Evolutionary conservation across 2,888 invertebrate species (phyloP).

Genomic region (Latheticus oryzae): DNA sequence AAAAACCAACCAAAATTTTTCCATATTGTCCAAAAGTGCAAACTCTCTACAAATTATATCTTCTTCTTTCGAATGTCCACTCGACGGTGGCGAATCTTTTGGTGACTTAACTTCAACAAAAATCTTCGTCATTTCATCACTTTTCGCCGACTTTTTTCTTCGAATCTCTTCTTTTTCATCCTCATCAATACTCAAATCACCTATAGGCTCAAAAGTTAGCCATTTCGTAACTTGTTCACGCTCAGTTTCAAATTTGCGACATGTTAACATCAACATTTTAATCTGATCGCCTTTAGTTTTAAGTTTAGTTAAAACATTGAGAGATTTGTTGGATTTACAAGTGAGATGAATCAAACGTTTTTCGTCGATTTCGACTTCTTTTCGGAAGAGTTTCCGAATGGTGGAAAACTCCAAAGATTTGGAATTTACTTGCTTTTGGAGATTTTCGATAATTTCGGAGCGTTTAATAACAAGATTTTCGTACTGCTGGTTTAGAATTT

Average conservation of each 20-base stretch:
- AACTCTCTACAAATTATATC: conserved; percentile 37
- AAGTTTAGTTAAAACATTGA: conserved; percentile 65
- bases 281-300: conserved; percentile 68
- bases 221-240: conserved; percentile 63
- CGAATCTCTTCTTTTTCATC: conserved; percentile 10
- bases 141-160: conserved; percentile 9
- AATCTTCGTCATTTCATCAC: conserved; percentile 20
- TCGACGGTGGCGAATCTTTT: conserved; percentile 35
- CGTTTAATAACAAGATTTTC: conserved; percentile 43
- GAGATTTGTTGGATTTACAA: conserved; percentile 62
- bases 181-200: conserved; percentile 6
- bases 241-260: conserved; percentile 70
- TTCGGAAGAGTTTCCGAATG: conserved; percentile 51
- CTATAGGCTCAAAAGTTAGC: conserved; percentile 37
- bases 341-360: conserved; percentile 51
- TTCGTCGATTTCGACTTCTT: conserved; percentile 54
- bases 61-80: conserved; percentile 13
- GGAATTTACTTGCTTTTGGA: conserved; percentile 47
- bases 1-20: conserved; percentile 69
- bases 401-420: conserved; percentile 48
- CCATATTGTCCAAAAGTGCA: conserved; percentile 59
- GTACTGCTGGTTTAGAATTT: conserved; percentile 50
- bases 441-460: conserved; percentile 48
- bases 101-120: conserved; percentile 24
- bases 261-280: conserved; percentile 67